Evolutionary conservation across 2,888 invertebrate species (phyloP).

Genomic region (Nomada fabriciana): DNA sequence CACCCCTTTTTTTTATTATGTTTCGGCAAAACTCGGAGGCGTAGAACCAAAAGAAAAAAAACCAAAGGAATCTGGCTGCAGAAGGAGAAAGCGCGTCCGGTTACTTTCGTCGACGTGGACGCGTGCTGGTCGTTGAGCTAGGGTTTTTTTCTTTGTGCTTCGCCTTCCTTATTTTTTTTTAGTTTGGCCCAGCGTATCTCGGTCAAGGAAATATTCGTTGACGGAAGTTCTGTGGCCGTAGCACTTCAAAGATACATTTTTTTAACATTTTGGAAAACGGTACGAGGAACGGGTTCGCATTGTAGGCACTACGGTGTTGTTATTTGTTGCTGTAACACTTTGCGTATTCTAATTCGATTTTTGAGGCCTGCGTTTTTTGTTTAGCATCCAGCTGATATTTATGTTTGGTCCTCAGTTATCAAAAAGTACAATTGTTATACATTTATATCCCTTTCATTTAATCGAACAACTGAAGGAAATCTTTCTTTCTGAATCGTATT

Average conservation of each 20-base stretch:
- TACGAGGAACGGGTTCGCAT: background rate
- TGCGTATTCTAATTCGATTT: no score
- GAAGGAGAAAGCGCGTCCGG: conserved; percentile 57
- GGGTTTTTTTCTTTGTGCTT: conserved; percentile 16
- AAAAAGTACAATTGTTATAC: no score
- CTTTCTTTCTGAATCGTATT: no score
- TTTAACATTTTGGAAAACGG: background rate
- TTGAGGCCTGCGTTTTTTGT: no score
- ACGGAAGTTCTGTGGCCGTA: background rate
- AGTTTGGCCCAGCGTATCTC: background rate
- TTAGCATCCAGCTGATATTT: no score
- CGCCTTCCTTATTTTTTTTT: background rate
- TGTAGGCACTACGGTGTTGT: no score
- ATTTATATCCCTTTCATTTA: no score
- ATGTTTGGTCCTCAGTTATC: no score
- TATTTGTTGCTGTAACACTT: no score
- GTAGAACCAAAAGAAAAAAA: conserved; percentile 19
- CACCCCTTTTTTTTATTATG: conserved; percentile 15
- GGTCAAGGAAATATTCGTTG: conserved; percentile 18
- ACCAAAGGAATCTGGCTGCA: conserved; percentile 39
- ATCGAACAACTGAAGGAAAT: no score
- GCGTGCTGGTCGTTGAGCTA: background rate
- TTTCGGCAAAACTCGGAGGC: background rate
- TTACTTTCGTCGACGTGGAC: conserved; percentile 32
- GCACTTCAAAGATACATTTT: background rate